phyloP scores from a whole-genome alignment of 2,888 invertebrate species.

The Melieria crassipennis region DNA sequence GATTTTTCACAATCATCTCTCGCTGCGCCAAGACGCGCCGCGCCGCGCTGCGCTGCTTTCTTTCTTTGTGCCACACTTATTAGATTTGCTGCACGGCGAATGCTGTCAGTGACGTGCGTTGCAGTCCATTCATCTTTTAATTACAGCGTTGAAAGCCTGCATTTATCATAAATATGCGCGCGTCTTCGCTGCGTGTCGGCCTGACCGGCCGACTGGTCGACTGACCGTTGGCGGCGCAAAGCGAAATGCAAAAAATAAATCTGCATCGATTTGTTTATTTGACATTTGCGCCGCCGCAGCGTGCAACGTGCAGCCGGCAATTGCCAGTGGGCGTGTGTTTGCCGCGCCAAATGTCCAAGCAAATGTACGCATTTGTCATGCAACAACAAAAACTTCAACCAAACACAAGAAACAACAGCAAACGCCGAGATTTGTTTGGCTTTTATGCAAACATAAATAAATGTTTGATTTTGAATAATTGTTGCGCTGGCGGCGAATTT shows the following conservation, averaged over 20 bases:
- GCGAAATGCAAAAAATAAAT: constrained; percentile 38
- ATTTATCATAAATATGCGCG: constrained; percentile 55
- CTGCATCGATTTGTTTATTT: constrained; percentile 31
- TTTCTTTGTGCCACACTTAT: neutral
- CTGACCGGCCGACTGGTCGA: neutral
- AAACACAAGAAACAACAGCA: neutral
- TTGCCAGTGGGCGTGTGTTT: constrained; percentile 8
- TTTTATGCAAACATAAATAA: constrained; percentile 29
- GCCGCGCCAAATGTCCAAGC: neutral
- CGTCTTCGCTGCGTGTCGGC: neutral
- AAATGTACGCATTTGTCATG: constrained; percentile 32
- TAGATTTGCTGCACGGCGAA: neutral
- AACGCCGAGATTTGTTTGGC: constrained; percentile 24
- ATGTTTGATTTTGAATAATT: constrained; percentile 30
- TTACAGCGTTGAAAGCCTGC: constrained; percentile 61
- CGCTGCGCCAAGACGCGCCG: neutral
- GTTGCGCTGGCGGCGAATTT: neutral
- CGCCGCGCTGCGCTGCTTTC: neutral
- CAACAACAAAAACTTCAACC: neutral
- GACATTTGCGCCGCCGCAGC: constrained; percentile 6
- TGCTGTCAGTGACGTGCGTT: constrained; percentile 1
- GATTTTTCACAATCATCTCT: constrained; percentile 36
- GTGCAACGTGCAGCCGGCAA: constrained; percentile 14
- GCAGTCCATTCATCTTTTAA: constrained; percentile 62
- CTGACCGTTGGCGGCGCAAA: neutral